Evolutionary conservation across 2,113 vertebrate species (phyloP).

Genomic region (crab-eating macaque (Macaca fascicularis)): T2T-MFA8v1.1 NC_088380.1:100428001-100428500

Average conservation of each 20-base stretch:
- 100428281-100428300: not conserved
- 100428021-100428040: no score
- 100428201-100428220: not conserved
- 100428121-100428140: no score
- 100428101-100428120: no score
- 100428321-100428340: slow-evolving; percentile 22
- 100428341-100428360: not conserved
- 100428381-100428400: slow-evolving; percentile 10
- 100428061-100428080: no score
- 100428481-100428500: not conserved
- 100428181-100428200: not conserved
- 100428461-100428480: not conserved
- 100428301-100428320: not conserved
- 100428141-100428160: no score
- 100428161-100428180: no score
- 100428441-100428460: not conserved
- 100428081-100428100: no score
- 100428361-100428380: not conserved
- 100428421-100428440: not conserved
- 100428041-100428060: no score
- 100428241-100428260: not conserved
- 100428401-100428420: not conserved
- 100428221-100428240: not conserved
- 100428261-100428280: not conserved
- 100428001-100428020: no score